A percentile compares a stretch with the other conserved stretches of the same genome.
phyloP scores from a whole-genome alignment of 37 sponge, comb jelly and placozoan genomes.

The Chondrilla cf. caribensis region DNA sequence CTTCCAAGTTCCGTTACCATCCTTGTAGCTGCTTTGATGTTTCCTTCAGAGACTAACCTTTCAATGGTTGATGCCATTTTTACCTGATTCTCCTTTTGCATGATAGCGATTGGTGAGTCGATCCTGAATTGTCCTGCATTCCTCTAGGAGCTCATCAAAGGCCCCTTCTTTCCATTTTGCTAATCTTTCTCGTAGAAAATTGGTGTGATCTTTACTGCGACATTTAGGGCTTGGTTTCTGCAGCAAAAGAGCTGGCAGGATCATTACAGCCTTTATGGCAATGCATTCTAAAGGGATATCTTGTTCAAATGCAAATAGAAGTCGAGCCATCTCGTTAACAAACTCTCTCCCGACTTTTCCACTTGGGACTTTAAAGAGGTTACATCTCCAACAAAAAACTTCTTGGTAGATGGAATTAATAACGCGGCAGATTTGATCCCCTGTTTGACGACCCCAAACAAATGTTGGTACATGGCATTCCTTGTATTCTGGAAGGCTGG shows the following conservation, averaged over 20 bases:
- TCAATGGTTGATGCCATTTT: background rate
- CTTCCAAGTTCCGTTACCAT: background rate
- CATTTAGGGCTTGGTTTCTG: background rate
- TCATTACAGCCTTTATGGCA: background rate
- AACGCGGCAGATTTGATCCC: no score
- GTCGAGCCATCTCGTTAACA: no score
- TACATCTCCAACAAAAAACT: no score
- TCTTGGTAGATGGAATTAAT: no score
- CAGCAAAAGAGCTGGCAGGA: background rate
- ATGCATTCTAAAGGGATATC: no score
- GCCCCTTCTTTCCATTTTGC: background rate
- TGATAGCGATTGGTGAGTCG: background rate
- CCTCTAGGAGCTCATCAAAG: background rate
- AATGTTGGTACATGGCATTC: no score
- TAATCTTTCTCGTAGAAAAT: background rate
- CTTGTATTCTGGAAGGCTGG: no score
- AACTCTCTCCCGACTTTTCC: no score
- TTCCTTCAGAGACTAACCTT: background rate
- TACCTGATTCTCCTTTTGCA: background rate
- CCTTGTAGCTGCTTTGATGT: slow-evolving; percentile 17
- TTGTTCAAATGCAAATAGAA: no score
- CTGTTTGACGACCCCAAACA: no score
- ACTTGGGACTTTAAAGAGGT: no score
- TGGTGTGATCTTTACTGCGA: background rate
- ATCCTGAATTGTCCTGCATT: background rate